Base-by-base conservation (phyloP, 2,113 vertebrate genomes). In the Scortum barcoo region DNA sequence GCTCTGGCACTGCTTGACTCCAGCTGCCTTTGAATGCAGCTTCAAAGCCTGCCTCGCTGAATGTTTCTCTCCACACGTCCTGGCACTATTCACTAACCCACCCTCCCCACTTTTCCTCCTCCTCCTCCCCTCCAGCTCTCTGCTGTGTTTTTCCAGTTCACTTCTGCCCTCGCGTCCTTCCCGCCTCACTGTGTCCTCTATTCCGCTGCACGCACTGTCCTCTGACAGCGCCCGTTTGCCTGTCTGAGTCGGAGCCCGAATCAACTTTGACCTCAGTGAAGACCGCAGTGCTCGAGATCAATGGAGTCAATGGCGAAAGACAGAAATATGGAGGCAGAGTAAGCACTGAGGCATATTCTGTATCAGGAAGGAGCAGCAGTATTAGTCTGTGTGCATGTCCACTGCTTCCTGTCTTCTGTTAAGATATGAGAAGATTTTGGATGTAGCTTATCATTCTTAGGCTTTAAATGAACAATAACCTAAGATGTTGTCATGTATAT, bases 11-110 rank as follows among this genome's bases (percentile, higher is more conserved):
- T 75, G 76, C 85, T 92, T 87, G 91, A 89, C 93, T 95, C 86
- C 86, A 82, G 89, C 89, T 92, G 89, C 87, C 92, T 95, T 95
- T 95, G 93, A 94, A 93, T 91, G 88, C 74, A 86, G 90, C 93
- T 93, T 95, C 92, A 95, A 95, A 95, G 92, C 70, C 63, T 67
- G 85, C 80, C 81, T 89, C 4, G 40, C 71, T 85, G 91, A 86
- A 89, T 83, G 78, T 91, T 89, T 92, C 70, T 78, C 85, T 93
- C 88, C 81, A 70, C 84, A 82, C 65, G 63, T 87, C 76, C 85
- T 93, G 93, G 92, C 92, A 91, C 72, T 51, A 36, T 90, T 72
- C 81, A 8, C 70, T 1, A 40, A 72, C 71, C 71, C 53, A 11
- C 46, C 11, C 62, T 30, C 33, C 70, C 66, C 42, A 26, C 71